Evolutionary conservation across 2,797 vertebrate genomes (phyloP).

Genomic region (Typhlichthys eigenmanni): DNA sequence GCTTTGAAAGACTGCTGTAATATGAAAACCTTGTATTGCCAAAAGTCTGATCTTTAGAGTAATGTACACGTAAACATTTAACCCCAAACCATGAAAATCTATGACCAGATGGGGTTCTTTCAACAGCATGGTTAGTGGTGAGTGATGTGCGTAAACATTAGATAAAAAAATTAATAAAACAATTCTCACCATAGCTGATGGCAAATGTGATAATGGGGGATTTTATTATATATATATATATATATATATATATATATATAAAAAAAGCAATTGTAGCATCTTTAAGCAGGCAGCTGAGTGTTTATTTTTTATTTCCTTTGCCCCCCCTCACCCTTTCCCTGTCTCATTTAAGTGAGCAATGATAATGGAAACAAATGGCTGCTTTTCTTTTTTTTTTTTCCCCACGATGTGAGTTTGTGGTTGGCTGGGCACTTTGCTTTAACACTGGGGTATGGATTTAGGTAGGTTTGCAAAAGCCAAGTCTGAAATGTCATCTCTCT

Average conservation of each 20-base stretch:
- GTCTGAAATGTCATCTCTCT: conserved; percentile 41
- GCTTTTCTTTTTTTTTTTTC: conserved; percentile 52
- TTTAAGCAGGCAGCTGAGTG: conserved; percentile 77
- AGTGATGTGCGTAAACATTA: not conserved
- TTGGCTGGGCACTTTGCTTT: conserved; percentile 23
- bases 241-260: not conserved
- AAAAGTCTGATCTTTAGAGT: not conserved
- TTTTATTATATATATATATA: conserved; percentile 7
- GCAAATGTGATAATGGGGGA: conserved; percentile 27
- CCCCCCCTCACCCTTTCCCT: conserved; percentile 22
- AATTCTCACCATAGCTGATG: conserved; percentile 22
- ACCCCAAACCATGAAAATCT: not conserved
- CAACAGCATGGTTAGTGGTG: conserved; percentile 30
- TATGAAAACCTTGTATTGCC: conserved; percentile 8
- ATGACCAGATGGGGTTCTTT: not conserved
- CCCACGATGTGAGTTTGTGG: conserved; percentile 46
- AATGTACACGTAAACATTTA: conserved; percentile 8
- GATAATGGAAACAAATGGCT: conserved; percentile 39
- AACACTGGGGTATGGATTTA: conserved; percentile 25
- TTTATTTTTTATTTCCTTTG: conserved; percentile 7
- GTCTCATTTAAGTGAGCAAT: conserved; percentile 34
- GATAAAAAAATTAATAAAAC: too few relatives aligned
- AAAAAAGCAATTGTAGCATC: conserved; percentile 77
- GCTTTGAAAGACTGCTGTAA: conserved; percentile 29
- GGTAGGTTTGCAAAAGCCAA: conserved; percentile 40